These are phyloP conservation scores for Scelioninae gen. 1 DNA, from an alignment of 2,888 invertebrate genomes.

Conservation along the genomic window DNA sequence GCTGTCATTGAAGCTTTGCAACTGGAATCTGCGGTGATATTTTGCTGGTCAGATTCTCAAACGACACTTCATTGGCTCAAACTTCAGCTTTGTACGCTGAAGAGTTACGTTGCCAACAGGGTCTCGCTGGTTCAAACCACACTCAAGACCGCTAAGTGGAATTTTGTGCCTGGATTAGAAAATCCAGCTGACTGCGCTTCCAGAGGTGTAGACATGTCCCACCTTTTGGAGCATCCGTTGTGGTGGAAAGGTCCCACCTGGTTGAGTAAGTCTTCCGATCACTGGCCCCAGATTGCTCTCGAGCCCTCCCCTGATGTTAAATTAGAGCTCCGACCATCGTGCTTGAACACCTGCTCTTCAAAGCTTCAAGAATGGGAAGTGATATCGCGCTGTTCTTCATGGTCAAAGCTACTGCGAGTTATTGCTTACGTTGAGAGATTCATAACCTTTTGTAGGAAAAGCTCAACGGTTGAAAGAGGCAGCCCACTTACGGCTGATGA, in stretches of 20 bases:
- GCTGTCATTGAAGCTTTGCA: neutral
- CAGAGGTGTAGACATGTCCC: neutral
- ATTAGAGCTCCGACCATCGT: neutral
- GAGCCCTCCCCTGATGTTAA: neutral
- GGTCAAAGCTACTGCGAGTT: constrained; percentile 11
- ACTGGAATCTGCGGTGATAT: neutral
- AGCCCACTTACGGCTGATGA: neutral
- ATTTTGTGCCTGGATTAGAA: neutral
- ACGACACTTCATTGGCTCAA: constrained; percentile 2
- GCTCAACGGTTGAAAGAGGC: neutral
- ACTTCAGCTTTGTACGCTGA: neutral
- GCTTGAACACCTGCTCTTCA: neutral
- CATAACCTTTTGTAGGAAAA: neutral
- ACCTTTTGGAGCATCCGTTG: neutral
- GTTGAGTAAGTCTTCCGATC: neutral
- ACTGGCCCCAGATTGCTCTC: neutral
- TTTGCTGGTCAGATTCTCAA: constrained; percentile 18
- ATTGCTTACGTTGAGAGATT: constrained; percentile 6
- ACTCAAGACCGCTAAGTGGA: neutral
- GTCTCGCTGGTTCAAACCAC: neutral
- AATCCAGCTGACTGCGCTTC: neutral
- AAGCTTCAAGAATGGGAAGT: neutral
- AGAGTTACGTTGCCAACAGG: constrained; percentile 2
- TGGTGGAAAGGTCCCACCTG: neutral
- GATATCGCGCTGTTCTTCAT: constrained; percentile 5